Conservation (phyloP, 2,797 vertebrate genomes). For the Lepus oiostolus region DNA sequence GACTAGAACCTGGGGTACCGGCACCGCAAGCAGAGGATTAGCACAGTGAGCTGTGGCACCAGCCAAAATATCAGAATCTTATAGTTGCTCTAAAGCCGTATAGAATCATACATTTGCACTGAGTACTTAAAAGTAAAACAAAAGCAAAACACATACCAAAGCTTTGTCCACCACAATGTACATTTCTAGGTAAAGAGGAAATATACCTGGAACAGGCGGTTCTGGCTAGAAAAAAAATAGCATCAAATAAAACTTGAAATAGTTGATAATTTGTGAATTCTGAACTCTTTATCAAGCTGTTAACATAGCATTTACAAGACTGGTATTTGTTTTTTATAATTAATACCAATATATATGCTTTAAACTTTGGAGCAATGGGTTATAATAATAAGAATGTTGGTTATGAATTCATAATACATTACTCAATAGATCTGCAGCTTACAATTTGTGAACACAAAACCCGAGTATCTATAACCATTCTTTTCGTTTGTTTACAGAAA, state of each 20-base stretch:
- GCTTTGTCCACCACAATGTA: too few relatives aligned
- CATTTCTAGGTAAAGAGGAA: too few relatives aligned
- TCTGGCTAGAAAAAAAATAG: too few relatives aligned
- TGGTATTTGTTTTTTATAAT: not conserved
- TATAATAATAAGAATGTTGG: not conserved
- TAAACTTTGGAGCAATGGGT: not conserved
- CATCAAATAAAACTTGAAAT: conserved; percentile 6
- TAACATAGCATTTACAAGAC: not conserved
- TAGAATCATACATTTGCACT: too few relatives aligned
- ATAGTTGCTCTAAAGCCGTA: too few relatives aligned
- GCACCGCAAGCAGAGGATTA: too few relatives aligned
- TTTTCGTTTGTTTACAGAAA: not conserved
- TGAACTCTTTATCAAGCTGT: not conserved
- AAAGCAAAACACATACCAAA: too few relatives aligned
- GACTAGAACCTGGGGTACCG: too few relatives aligned
- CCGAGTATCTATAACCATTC: not conserved
- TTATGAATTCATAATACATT: not conserved
- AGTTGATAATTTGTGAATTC: conserved; percentile 12
- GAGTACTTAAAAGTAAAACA: too few relatives aligned
- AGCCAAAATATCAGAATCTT: too few relatives aligned
- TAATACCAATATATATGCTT: not conserved
- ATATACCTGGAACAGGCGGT: too few relatives aligned
- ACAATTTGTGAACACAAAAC: not conserved
- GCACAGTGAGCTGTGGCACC: too few relatives aligned
- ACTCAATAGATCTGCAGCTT: not conserved